phyloP scores from a whole-genome alignment of 2,888 invertebrate species.

The Cepaea hortensis region DNA sequence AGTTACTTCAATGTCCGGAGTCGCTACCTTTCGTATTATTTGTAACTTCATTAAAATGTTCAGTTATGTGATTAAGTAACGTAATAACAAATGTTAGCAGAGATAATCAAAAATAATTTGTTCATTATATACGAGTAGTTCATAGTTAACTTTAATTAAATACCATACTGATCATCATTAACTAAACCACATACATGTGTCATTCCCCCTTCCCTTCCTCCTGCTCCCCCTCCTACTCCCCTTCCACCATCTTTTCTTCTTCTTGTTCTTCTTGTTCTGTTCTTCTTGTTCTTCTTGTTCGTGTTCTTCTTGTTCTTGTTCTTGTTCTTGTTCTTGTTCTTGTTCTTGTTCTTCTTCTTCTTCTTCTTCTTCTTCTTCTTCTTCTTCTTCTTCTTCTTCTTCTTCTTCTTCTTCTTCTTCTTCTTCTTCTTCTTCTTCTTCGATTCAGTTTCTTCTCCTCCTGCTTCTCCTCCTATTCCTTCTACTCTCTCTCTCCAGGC shows the following conservation, averaged over 20 bases:
- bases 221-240: not conserved
- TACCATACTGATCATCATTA: too few species aligned
- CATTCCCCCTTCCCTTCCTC: not conserved
- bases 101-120: too few species aligned
- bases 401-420: not conserved
- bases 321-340: not conserved
- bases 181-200: not conserved
- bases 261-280: not conserved
- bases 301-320: not conserved
- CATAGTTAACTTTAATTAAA: too few species aligned
- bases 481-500: too few species aligned
- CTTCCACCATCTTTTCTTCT: not conserved
- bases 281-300: not conserved
- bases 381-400: not conserved
- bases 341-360: not conserved
- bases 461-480: not conserved
- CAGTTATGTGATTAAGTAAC: too few species aligned
- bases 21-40: too few species aligned
- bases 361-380: not conserved
- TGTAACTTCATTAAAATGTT: too few species aligned
- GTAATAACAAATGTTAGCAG: too few species aligned
- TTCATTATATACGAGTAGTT: too few species aligned
- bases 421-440: not conserved
- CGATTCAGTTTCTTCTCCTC: not conserved
- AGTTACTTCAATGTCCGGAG: too few species aligned